Percentiles rank a stretch among this genome's conserved stretches.
phyloP scores from a whole-genome alignment of 2,888 invertebrate genomes.

The Philaethria dido region DNA sequence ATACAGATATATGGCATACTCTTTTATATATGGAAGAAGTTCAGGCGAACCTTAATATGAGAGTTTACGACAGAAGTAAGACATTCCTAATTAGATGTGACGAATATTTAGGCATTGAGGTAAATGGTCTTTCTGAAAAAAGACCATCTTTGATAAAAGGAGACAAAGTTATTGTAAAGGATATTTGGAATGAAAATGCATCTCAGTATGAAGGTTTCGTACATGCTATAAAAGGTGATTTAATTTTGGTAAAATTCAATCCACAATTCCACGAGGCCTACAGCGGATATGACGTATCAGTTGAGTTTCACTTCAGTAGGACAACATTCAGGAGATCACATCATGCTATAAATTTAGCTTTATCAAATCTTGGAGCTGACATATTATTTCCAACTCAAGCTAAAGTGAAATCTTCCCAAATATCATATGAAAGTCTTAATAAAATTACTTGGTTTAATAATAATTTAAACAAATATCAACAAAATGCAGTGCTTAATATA shows the following conservation, averaged over 20 bases:
- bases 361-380: conserved; percentile 84
- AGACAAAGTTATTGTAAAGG: conserved; percentile 85
- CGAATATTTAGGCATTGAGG: conserved; percentile 89
- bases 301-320: conserved; percentile 88
- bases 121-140: conserved; percentile 93
- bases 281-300: conserved; percentile 89
- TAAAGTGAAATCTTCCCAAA: conserved; percentile 76
- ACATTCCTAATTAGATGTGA: conserved; percentile 85
- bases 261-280: conserved; percentile 89
- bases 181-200: conserved; percentile 67
- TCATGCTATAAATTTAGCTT: conserved; percentile 86
- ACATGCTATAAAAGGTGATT: conserved; percentile 87
- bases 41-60: conserved; percentile 85
- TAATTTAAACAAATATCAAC: conserved; percentile 90
- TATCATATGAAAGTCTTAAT: conserved; percentile 62
- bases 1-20: conserved; percentile 87
- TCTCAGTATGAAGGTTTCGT: conserved; percentile 88
- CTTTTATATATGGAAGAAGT: conserved; percentile 93
- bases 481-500: conserved; percentile 90
- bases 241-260: conserved; percentile 90
- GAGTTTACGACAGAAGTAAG: conserved; percentile 86
- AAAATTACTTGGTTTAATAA: conserved; percentile 88
- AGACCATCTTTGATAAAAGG: conserved; percentile 93
- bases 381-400: conserved; percentile 89
- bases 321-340: conserved; percentile 87